These are phyloP conservation scores for Leiothrix lutea DNA, from an alignment of 2,113 vertebrate genomes.

Conservation along the genomic window DNA sequence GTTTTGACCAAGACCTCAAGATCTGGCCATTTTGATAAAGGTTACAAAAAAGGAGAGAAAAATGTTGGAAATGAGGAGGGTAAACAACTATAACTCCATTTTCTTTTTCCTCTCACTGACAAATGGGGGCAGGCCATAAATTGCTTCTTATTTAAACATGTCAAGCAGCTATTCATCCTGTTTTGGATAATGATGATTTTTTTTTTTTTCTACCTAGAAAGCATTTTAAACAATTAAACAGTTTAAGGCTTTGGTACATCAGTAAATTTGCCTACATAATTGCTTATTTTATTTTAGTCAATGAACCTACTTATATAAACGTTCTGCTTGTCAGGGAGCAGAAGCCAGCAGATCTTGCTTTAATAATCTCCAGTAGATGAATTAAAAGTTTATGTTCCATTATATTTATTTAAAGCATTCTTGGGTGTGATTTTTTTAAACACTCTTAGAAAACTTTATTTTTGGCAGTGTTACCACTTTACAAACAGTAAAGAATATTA, in stretches of 20 bases:
- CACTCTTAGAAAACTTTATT: neutral
- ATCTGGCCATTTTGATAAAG: neutral
- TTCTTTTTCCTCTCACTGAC: neutral
- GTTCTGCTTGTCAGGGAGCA: neutral
- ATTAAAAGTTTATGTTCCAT: neutral
- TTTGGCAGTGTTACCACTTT: neutral
- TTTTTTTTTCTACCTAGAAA: neutral
- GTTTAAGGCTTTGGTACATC: neutral
- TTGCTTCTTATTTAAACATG: neutral
- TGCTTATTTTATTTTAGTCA: neutral
- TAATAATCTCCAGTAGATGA: neutral
- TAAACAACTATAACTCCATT: neutral
- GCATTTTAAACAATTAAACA: neutral
- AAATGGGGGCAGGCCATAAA: neutral
- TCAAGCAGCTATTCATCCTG: neutral
- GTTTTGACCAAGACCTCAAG: neutral
- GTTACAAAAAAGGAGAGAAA: neutral
- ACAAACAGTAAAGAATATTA: neutral
- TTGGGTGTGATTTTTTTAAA: neutral
- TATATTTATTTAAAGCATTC: neutral
- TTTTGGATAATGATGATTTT: neutral
- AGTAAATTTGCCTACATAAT: neutral
- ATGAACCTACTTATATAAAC: neutral
- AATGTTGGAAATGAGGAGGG: neutral
- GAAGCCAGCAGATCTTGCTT: neutral